These are phyloP conservation scores for Melangyna quadrimaculata DNA, from an alignment of 2,888 invertebrate genomes.

Conservation along the genomic window DNA sequence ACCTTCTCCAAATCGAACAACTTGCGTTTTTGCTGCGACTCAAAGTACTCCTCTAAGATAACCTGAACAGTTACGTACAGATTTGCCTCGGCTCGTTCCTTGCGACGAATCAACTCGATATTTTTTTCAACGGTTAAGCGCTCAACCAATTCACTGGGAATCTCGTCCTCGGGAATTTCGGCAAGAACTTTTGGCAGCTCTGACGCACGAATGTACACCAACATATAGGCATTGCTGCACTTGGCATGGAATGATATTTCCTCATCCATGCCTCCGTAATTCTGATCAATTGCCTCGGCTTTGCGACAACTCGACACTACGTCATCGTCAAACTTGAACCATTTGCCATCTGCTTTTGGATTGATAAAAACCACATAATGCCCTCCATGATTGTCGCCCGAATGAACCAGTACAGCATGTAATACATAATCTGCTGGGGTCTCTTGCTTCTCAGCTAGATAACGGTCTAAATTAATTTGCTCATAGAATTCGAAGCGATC, in stretches of 20 bases:
- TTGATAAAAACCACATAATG: conserved; percentile 99
- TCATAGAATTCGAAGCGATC: conserved; percentile 98
- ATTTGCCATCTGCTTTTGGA: conserved; percentile 96
- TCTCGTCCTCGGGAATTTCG: conserved; percentile 95
- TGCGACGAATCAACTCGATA: conserved; percentile 93
- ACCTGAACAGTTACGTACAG: conserved; percentile 88
- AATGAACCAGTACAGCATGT: conserved; percentile 99
- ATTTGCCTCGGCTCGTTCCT: conserved; percentile 97
- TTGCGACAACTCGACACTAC: conserved; percentile 98
- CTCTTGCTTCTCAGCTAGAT: conserved; percentile 83
- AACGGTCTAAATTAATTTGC: conserved; percentile 93
- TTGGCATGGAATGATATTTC: conserved; percentile 94
- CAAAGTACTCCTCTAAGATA: conserved; percentile 92
- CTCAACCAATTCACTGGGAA: conserved; percentile 94
- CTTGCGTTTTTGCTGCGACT: conserved; percentile 97
- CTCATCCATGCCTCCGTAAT: conserved; percentile 98
- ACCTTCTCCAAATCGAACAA: conserved; percentile 95
- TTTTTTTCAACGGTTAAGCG: conserved; percentile 95
- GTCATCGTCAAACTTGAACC: conserved; percentile 98
- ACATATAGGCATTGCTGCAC: conserved; percentile 99
- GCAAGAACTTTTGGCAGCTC: conserved; percentile 92
- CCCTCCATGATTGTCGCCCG: conserved; percentile 99
- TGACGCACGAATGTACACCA: conserved; percentile 98
- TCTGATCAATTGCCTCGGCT: conserved; percentile 97
- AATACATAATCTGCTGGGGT: conserved; percentile 92